Percentiles rank a stretch among this genome's conserved stretches.
Evolutionary conservation across 2,797 vertebrate species (phyloP).

Genomic region (Crocidura indochinensis): DNA sequence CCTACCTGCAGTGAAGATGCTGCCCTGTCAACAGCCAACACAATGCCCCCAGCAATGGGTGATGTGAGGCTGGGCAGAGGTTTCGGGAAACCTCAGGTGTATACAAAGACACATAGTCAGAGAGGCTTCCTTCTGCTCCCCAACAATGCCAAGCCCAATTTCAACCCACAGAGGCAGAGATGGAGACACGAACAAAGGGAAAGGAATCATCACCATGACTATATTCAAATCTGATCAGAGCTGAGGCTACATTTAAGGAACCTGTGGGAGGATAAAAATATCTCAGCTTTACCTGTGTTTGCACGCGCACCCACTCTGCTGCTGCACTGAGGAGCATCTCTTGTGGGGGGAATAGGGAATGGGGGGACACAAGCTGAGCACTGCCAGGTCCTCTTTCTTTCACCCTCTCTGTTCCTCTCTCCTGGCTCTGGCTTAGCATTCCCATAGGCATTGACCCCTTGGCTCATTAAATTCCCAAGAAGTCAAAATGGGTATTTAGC

Average conservation of each 20-base stretch:
- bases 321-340: neutral
- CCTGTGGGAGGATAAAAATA: constrained; percentile 60
- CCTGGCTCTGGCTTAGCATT: neutral
- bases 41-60: neutral
- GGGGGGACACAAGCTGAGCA: neutral
- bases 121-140: constrained; percentile 5
- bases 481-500: constrained; percentile 51
- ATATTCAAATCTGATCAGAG: constrained; percentile 65
- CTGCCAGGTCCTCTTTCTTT: neutral
- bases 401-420: neutral
- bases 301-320: neutral
- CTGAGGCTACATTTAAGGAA: constrained; percentile 44
- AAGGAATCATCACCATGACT: constrained; percentile 62
- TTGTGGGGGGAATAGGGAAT: too few species aligned
- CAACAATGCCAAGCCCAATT: neutral
- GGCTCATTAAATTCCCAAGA: constrained; percentile 52
- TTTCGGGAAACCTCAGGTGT: neutral
- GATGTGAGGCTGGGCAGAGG: constrained; percentile 5
- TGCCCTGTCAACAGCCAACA: neutral
- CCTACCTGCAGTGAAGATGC: neutral
- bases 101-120: neutral
- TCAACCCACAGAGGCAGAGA: constrained; percentile 29
- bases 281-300: constrained; percentile 68
- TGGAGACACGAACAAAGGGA: constrained; percentile 64
- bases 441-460: neutral